Evolutionary conservation across 2,797 vertebrate species (phyloP).

Genomic region (Luscinia megarhynchos): DNA sequence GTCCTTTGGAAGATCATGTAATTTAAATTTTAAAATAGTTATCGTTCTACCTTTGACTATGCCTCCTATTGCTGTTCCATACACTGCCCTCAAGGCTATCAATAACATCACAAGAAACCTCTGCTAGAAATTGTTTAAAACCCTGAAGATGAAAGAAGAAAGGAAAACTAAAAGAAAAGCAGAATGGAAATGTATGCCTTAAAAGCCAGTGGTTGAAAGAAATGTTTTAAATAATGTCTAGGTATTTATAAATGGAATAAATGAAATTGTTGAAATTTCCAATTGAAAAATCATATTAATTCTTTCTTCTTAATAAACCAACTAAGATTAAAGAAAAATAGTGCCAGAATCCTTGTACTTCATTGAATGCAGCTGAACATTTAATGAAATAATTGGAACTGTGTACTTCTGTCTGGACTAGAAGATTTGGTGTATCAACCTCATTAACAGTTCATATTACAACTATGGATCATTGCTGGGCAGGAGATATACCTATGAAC

Average conservation of each 20-base stretch:
- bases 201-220: constrained; percentile 26
- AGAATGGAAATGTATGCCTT: neutral
- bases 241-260: constrained; percentile 52
- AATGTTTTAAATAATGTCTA: constrained; percentile 40
- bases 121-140: constrained; percentile 49
- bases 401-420: constrained; percentile 17
- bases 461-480: neutral
- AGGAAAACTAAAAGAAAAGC: neutral
- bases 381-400: constrained; percentile 51
- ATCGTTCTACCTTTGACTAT: neutral
- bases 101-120: neutral
- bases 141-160: neutral
- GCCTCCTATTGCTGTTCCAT: neutral
- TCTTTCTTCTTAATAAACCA: constrained; percentile 50
- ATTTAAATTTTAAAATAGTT: neutral
- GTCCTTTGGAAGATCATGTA: neutral
- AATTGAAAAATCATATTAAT: neutral
- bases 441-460: constrained; percentile 14
- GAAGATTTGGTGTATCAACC: neutral
- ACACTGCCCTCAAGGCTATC: neutral
- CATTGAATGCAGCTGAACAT: constrained; percentile 24
- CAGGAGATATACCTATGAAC: neutral
- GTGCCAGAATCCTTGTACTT: constrained; percentile 24
- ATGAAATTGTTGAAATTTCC: neutral
- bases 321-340: constrained; percentile 19